Evolutionary conservation across 2,888 invertebrate species (phyloP), one percentile per base, ranked within the genome.

Genomic region (Proisotoma minuta): DNA sequence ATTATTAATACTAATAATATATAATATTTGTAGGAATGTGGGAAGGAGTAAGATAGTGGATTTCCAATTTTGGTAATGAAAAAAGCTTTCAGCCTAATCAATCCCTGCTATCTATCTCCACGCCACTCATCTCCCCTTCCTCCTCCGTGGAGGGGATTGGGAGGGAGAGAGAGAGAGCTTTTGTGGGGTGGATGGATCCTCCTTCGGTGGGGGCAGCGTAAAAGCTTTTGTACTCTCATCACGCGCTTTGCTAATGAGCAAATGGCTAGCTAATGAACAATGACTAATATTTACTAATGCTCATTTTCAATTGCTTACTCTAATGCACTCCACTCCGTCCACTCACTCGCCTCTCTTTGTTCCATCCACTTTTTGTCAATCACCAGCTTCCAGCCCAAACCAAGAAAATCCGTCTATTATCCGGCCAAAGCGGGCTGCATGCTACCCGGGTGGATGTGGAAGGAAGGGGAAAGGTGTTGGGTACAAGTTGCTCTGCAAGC

Each of bases 61-160:
- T 70, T 70, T 66, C 72, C 72, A 72, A 70, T 72, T 72, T 72
- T 67, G 60, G 67, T 70, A 72, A 72, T 72, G 72, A 72, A 72
- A 72, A 72, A 72, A 70, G 70, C 72, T 72, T 70, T 72, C 70
- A 69, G 66, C 64, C 63, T 72, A 72, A 72, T 72, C 70, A 72
- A 70, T 70, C 68, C 70, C 60, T 59, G 63, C 52, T 52, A 64
- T 57, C 57, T 51, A 27, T 10, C 23, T 56, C 51, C 52, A 54
- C 62, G 56, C 57, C 57, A 48, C 61, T 53, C 54, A 62, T 47
- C 49, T 28, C 52, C 61, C 59, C 51, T 34, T 57, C 52, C 59
- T 57, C 34, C 64, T 47, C 48, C 26, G 58, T 60, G 15, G 23
- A 15, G 49, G 23, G 49, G 49, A 18, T 49, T 49, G 49, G 18